A percentile compares a stretch with the other conserved stretches of the same genome.
Evolutionary conservation across 2,797 vertebrate genomes (phyloP).

Genomic region (Pipistrellus kuhlii): DNA sequence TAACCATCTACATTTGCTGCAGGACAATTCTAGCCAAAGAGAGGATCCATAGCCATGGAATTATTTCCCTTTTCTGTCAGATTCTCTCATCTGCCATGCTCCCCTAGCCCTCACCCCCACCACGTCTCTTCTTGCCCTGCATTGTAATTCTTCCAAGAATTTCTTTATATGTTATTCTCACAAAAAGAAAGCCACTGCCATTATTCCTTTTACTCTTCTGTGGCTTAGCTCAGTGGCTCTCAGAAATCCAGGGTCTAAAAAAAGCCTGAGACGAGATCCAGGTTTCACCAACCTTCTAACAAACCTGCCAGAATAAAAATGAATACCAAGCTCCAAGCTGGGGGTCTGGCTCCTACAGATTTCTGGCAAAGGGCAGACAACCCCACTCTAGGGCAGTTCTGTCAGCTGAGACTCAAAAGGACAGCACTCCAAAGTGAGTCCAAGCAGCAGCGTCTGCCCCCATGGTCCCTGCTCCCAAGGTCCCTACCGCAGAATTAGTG

Average conservation of each 20-base stretch:
- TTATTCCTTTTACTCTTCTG: neutral
- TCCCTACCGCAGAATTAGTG: neutral
- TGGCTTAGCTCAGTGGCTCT: neutral
- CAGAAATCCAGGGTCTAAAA: neutral
- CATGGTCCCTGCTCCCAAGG: neutral
- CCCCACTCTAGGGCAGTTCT: neutral
- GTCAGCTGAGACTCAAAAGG: neutral
- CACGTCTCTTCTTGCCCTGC: accelerated
- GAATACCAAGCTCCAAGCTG: neutral
- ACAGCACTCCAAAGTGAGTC: neutral
- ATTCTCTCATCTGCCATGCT: neutral
- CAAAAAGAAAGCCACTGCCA: neutral
- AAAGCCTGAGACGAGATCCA: neutral
- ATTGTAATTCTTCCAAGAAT: neutral
- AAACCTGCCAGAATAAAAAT: slow-evolving; percentile 39
- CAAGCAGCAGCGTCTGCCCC: too few relatives aligned
- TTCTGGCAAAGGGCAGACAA: neutral
- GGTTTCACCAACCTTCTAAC: neutral
- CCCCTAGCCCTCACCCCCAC: neutral
- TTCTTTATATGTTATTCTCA: neutral
- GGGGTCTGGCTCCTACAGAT: neutral
- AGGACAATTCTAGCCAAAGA: neutral
- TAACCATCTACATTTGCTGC: neutral
- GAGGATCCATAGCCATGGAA: neutral
- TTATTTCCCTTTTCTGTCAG: neutral